Conservation (phyloP, 2,797 vertebrate species). For the Siniperca undulata region DNA sequence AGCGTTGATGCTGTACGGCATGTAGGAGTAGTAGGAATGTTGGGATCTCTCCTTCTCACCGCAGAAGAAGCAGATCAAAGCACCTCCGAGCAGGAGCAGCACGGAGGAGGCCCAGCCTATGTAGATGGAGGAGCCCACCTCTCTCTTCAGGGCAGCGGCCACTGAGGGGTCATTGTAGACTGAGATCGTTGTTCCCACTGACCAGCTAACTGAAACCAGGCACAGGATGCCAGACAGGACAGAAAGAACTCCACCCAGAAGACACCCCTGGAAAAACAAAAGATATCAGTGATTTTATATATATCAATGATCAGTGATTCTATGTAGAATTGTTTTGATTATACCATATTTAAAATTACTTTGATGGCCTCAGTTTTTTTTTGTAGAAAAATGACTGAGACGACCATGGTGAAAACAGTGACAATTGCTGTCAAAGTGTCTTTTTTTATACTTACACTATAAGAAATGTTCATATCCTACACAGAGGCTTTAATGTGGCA, state of each 20-base stretch:
- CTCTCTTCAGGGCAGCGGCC: constrained; percentile 34
- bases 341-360: no score
- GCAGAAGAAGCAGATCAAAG: constrained; percentile 52
- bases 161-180: constrained; percentile 49
- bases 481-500: no score
- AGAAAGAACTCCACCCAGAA: constrained; percentile 56
- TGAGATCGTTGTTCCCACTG: constrained; percentile 42
- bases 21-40: constrained; percentile 11
- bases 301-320: background rate
- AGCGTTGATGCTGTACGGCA: constrained; percentile 19
- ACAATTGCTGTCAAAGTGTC: background rate
- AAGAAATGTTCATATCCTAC: no score
- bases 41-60: constrained; percentile 2
- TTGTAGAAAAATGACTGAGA: background rate
- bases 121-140: constrained; percentile 65
- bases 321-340: no score
- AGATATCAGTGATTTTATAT: background rate
- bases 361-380: background rate
- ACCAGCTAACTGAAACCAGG: constrained; percentile 64
- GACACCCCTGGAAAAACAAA: constrained; percentile 22
- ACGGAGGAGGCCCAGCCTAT: constrained; percentile 48
- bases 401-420: background rate
- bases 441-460: background rate
- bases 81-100: constrained; percentile 50
- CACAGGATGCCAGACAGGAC: constrained; percentile 52